Conservation (phyloP, 2,888 invertebrate genomes). For the Cerceris rybyensis region DNA sequence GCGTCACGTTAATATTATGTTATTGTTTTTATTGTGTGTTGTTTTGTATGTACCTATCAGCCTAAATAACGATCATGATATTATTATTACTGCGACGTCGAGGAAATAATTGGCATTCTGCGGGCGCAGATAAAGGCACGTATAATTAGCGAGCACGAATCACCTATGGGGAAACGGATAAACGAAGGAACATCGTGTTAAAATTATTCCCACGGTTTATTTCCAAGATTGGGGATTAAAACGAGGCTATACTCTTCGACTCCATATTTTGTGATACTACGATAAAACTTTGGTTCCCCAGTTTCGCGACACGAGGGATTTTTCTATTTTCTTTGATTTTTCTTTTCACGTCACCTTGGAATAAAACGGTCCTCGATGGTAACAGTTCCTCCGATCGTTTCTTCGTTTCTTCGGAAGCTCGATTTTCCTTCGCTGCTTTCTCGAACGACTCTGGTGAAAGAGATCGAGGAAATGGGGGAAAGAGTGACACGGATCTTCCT, state of each 20-base stretch:
- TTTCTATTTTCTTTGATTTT: neutral
- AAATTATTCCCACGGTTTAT: constrained; percentile 2
- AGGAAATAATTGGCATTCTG: constrained; percentile 38
- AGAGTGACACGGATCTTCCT: no score
- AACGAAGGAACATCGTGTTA: constrained; percentile 22
- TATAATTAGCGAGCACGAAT: neutral
- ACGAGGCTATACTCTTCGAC: neutral
- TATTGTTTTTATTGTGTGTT: constrained; percentile 83
- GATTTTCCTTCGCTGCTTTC: no score
- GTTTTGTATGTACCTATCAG: constrained; percentile 83
- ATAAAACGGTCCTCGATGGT: neutral
- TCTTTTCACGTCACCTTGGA: neutral
- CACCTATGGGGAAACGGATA: constrained; percentile 13
- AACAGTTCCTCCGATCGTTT: neutral
- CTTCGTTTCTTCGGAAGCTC: no score
- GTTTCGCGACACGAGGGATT: neutral
- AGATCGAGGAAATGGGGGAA: no score
- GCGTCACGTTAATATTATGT: constrained; percentile 82
- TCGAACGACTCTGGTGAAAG: no score
- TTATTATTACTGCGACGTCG: constrained; percentile 54
- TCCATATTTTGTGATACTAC: neutral
- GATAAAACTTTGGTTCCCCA: neutral
- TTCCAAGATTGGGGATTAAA: constrained; percentile 1
- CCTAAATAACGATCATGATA: constrained; percentile 73
- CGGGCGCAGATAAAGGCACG: constrained; percentile 3